phyloP scores from a whole-genome alignment of 2,113 vertebrate species.

The Tympanuchus pallidicinctus region DNA sequence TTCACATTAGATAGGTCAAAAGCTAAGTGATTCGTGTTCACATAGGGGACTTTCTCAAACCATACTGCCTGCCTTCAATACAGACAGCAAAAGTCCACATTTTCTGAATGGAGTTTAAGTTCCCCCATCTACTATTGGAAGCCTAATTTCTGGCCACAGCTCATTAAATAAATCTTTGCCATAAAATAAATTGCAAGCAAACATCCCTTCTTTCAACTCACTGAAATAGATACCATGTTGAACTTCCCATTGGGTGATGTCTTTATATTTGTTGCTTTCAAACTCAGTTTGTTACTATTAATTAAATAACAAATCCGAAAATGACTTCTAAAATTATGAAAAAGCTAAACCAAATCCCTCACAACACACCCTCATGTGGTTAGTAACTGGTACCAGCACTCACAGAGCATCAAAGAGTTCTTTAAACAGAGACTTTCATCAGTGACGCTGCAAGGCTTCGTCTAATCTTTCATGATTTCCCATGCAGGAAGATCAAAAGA shows the following conservation, averaged over 20 bases:
- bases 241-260: constrained; percentile 17
- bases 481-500: constrained; percentile 77
- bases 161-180: neutral
- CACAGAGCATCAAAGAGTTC: constrained; percentile 77
- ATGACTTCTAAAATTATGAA: constrained; percentile 52
- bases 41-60: neutral
- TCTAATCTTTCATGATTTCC: constrained; percentile 78
- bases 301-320: constrained; percentile 70
- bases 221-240: constrained; percentile 17
- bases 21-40: neutral
- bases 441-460: constrained; percentile 62
- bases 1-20: neutral
- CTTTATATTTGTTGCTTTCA: constrained; percentile 43
- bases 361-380: constrained; percentile 40
- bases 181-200: neutral
- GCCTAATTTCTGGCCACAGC: neutral
- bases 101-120: neutral
- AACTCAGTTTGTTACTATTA: constrained; percentile 53
- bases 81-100: neutral
- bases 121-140: neutral
- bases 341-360: constrained; percentile 30
- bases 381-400: constrained; percentile 66
- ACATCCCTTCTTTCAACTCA: neutral
- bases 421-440: constrained; percentile 80
- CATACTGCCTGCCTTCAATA: neutral